Evolutionary conservation across 2,888 invertebrate species (phyloP), one percentile per base, ranked within the genome.

Genomic region (Falcaria lacertinaria): DNA sequence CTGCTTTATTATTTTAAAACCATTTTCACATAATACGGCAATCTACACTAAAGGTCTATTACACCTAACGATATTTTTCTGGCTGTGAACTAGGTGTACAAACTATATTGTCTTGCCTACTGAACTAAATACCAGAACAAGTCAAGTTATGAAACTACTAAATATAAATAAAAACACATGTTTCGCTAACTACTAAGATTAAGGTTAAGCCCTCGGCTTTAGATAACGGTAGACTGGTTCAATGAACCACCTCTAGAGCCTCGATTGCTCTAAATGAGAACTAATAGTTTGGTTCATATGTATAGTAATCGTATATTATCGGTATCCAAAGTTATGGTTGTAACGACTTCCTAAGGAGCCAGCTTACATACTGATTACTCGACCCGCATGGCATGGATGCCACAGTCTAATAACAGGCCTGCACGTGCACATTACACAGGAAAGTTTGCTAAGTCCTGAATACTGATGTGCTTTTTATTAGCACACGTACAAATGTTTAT

Each of bases 151-250:
- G 14, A 25, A 14, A 37, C 15, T 14, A 2, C 1, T 14, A 8
- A 22, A 22, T 14, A 22, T 4, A 37, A 15, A 22, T 37, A 15
- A 37, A 19, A 19, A 22, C 37, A 37, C 25, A 37, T 37, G 37
- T 14, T 37, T 14, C 16, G 14, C 25, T 22, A 37, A 22, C 22
- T 37, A 15, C 35, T 13, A 11, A 22, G 15, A 37, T 37, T 37
- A 37, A 37, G 22, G 37, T 11, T 15, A 19, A 70, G 71, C 66
- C 59, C 62, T 59, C 60, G 57, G 58, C 57, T 63, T 54, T 56
- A 72, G 69, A 71, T 82, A 84, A 80, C 81, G 77, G 81, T 74
- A 65, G 52, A 56, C 50, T 47, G 58, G 84, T 70, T 74, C 80
- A 57, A 46, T 69, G 72, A 76, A 74, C 77, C 56, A 54, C 7